Base-by-base conservation (phyloP, 2,888 invertebrate species). In the Oxystoma pomonae region DNA sequence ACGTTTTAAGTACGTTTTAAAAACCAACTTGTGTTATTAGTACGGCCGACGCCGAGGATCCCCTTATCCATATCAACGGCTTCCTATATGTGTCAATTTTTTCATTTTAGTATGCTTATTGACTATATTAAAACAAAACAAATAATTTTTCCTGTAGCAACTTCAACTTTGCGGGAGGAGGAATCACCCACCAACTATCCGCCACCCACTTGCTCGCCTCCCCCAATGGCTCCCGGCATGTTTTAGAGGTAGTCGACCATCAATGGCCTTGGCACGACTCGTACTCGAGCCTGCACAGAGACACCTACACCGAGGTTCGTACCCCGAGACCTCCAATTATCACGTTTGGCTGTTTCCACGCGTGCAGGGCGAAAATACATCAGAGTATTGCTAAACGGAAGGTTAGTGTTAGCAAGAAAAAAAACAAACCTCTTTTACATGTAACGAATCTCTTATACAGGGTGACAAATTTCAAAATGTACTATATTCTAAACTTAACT, bases 191-290 rank as follows among this genome's bases (percentile, higher is more conserved):
- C 80, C 92, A 93, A 81, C 82, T 93, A 75, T 92, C 92, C 69
- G 92, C 92, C 60, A 92, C 92, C 67, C 87, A 92, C 65, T 84
- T 93, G 63, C 84, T 93, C 70, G 89, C 91, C 68, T 92, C 92
- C 59, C 92, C 92, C 67, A 92, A 92, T 80, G 90, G 91, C 59
- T 90, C 91, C 53, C 83, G 91, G 65, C 66, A 66, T 57, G 66
- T 60, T 3, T 81, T 91, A 70, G 91, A 91, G 75, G 77, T 84
- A 80, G 67, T 86, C 83, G 76, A 77, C 59, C 75, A 74, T 61
- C 35, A 35, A 12, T 80, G 88, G 87, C 87, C 79, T 55, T 78
- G 78, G 77, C 76, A 75, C 63, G 78, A 75, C 65, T 79, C 79
- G 17, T 78, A 76, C 64, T 78, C 79, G 53, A 77, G 78, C 64